Conservation (phyloP, 53 echinoderm and acorn worm species). For the Actinopyga echinites region DNA sequence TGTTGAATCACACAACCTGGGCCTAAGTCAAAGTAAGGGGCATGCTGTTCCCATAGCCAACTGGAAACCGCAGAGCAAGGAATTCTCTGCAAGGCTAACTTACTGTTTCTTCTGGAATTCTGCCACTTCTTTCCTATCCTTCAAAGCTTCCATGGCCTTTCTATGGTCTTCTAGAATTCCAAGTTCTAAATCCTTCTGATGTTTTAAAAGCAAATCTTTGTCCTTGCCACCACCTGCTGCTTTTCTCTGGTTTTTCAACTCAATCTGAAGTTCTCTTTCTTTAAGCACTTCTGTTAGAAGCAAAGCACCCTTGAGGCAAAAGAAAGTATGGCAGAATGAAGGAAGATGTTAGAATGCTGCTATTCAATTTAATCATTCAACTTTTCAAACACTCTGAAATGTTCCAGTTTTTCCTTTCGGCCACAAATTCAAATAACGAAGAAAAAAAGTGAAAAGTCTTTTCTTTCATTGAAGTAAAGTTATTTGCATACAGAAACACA, state of each 20-base stretch:
- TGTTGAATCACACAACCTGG: no score
- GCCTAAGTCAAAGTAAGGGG: no score
- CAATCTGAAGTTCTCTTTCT: conserved; percentile 91
- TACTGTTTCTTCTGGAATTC: conserved; percentile 92
- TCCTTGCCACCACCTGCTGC: conserved; percentile 71
- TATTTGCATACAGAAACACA: no score
- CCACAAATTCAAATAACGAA: no score
- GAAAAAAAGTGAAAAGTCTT: no score
- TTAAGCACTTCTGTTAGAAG: conserved; percentile 95
- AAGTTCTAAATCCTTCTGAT: conserved; percentile 82
- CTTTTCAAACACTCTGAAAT: no score
- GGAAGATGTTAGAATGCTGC: no score
- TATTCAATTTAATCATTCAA: no score
- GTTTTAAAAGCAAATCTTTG: conserved; percentile 64
- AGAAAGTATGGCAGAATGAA: not conserved
- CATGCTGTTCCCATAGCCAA: not conserved
- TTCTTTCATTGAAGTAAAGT: no score
- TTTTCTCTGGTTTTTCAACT: conserved; percentile 74
- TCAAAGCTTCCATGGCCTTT: conserved; percentile 76
- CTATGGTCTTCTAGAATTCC: conserved; percentile 88
- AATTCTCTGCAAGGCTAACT: conserved; percentile 32
- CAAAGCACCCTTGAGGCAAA: conserved; percentile 75
- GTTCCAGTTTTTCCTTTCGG: no score
- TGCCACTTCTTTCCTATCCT: conserved; percentile 64
- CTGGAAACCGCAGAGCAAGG: no score